Percentiles rank a stretch among this genome's conserved stretches.
Evolutionary conservation across 2,113 vertebrate species (phyloP).

Genomic region (Seriola aureovittata): DNA sequence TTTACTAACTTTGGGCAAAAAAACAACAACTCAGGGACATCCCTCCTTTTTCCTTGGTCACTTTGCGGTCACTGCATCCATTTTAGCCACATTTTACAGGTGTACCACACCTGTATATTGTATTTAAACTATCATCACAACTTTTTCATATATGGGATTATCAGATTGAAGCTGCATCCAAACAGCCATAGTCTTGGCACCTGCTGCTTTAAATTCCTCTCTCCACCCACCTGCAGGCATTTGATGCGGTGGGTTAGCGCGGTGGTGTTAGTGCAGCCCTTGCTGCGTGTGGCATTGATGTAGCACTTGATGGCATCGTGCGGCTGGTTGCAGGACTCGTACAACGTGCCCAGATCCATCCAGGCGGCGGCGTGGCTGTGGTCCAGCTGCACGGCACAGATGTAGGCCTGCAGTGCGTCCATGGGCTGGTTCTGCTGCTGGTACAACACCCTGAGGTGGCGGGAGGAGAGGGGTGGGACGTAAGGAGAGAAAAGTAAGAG

Average conservation of each 20-base stretch:
- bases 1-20: background rate
- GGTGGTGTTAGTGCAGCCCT: conserved; percentile 97
- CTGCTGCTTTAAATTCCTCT: background rate
- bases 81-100: background rate
- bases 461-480: background rate
- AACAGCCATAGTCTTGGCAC: background rate
- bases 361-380: conserved; percentile 99
- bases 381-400: conserved; percentile 99
- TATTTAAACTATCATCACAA: background rate
- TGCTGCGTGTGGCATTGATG: conserved; percentile 99
- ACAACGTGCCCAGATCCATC: conserved; percentile 99
- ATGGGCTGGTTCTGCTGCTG: conserved; percentile 99
- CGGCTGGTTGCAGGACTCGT: conserved; percentile 99
- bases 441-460: conserved; percentile 91
- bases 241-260: conserved; percentile 98
- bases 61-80: background rate
- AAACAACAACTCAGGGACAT: background rate
- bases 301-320: conserved; percentile 99
- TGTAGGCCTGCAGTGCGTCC: conserved; percentile 99
- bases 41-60: background rate
- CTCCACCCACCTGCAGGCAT: conserved; percentile 96
- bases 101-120: background rate
- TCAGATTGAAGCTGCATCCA: conserved; percentile 4
- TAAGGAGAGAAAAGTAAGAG: background rate
- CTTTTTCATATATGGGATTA: background rate